These are phyloP conservation scores for Serranus cabrilla DNA, from an alignment of 2,797 vertebrate genomes.

Conservation along the genomic window DNA sequence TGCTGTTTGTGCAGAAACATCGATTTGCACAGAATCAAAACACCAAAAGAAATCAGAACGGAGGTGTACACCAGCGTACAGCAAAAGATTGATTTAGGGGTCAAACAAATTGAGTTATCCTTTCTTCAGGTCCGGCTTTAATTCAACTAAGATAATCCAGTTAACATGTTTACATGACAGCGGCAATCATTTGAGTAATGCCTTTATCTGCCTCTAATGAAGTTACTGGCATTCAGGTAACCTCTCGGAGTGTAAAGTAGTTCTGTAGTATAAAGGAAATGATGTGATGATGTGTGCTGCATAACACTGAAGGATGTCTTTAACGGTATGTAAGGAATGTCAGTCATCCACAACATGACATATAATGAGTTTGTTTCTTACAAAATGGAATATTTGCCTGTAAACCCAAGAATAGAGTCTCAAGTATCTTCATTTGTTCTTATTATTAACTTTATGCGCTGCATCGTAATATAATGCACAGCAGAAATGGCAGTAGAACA, in stretches of 20 bases:
- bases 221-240: conserved; percentile 18
- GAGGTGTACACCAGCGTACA: background rate
- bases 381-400: conserved; percentile 2
- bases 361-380: background rate
- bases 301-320: conserved; percentile 17
- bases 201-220: conserved; percentile 35
- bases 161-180: conserved; percentile 39
- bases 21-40: conserved; percentile 17
- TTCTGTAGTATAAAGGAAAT: background rate
- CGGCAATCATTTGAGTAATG: conserved; percentile 35
- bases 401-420: conserved; percentile 11
- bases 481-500: conserved; percentile 57
- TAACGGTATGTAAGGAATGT: background rate
- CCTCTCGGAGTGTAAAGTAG: conserved; percentile 15
- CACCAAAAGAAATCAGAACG: background rate
- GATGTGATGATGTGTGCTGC: background rate
- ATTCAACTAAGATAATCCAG: conserved; percentile 39
- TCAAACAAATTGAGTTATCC: conserved; percentile 43
- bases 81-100: conserved; percentile 36
- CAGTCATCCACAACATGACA: conserved; percentile 2
- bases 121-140: conserved; percentile 43
- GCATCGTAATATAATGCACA: conserved; percentile 30
- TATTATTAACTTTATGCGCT: conserved; percentile 31
- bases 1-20: conserved; percentile 8
- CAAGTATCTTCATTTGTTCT: conserved; percentile 20